phyloP scores from a whole-genome alignment of 1,140 invertebrate species.

The Hypothenemus hampei region DNA sequence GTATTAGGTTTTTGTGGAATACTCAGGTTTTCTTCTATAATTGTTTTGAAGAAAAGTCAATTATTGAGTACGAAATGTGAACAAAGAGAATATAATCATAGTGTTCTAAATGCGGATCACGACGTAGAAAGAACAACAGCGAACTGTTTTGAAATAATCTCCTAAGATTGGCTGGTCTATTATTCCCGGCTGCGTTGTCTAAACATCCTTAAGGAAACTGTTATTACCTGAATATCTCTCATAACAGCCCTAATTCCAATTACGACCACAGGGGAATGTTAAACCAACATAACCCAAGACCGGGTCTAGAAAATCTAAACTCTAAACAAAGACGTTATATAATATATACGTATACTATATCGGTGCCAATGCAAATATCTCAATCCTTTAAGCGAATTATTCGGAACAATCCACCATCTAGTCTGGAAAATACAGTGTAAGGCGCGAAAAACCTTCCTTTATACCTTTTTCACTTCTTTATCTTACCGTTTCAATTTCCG shows the following conservation, averaged over 20 bases:
- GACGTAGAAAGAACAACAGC: conserved; percentile 23
- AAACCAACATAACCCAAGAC: conserved; percentile 32
- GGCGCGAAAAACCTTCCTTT: background rate
- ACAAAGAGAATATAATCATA: conserved; percentile 14
- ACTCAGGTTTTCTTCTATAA: no score
- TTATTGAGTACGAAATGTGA: background rate
- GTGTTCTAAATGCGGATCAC: conserved; percentile 16
- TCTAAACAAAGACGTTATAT: conserved; percentile 30
- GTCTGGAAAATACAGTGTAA: no score
- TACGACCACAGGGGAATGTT: conserved; percentile 30
- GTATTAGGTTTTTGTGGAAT: no score
- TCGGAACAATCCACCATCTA: background rate
- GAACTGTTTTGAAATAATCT: conserved; percentile 29
- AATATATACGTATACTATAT: no score
- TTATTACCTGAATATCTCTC: conserved; percentile 35
- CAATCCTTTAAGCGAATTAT: conserved; percentile 29
- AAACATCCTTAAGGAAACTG: conserved; percentile 35
- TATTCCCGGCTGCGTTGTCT: conserved; percentile 22
- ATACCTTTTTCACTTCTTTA: conserved; percentile 4
- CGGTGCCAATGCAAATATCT: conserved; percentile 31
- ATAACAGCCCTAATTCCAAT: conserved; percentile 33
- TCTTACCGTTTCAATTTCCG: conserved; percentile 10
- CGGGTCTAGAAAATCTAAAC: conserved; percentile 29
- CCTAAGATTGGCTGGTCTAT: conserved; percentile 28
- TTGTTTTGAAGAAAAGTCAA: no score